Evolutionary conservation across 2,113 vertebrate genomes (phyloP), one percentile per base, ranked within the genome.

Genomic region (Cathartes aura): DNA sequence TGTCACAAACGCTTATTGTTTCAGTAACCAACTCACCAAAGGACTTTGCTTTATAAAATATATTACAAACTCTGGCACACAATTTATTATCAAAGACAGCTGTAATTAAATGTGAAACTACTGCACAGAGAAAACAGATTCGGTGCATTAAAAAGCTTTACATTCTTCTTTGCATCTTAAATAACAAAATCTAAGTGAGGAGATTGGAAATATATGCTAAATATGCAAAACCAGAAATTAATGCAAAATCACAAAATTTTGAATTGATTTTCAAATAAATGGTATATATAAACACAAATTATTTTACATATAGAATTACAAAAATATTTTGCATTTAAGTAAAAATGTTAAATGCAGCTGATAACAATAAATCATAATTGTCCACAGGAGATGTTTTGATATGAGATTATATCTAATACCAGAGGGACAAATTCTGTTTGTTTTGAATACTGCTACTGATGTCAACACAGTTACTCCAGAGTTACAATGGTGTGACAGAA

Each of bases 1-100:
- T 97, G 97, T 96, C 96, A 97, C 80, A 96, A 96, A 58, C 0
- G 36, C 72, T 97, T 94, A 97, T 66, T 87, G 90, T 73, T 60
- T 26, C 73, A 59, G 82, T 15, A 88, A 82, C 59, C 80, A 52
- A 24, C 62, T 82, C 80, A 71, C 6, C 76, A 80, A 92, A 81
- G 91, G 80, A 67, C 32, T 24, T 36, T 1, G 17, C 81, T 96
- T 48, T 43, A 87, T 48, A 62, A 89, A 73, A 83, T 8, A 45
- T 2, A 70, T 58, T 76, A 71, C 82, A 38, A 81, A 45, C 79
- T 47, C 91, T 4, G 45, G 36, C 55, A 70, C 29, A 43, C 16
- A 53, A 36, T 17, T 88, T 34, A 34, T 74, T 52, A 70, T 36
- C 82, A 71, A 55, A 78, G n/a, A 11, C 64, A 87, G 55, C 32